A percentile compares a stretch with the other conserved stretches of the same genome.
Conservation (phyloP, 2,113 vertebrate species). For the Elephantulus edwardii region DNA sequence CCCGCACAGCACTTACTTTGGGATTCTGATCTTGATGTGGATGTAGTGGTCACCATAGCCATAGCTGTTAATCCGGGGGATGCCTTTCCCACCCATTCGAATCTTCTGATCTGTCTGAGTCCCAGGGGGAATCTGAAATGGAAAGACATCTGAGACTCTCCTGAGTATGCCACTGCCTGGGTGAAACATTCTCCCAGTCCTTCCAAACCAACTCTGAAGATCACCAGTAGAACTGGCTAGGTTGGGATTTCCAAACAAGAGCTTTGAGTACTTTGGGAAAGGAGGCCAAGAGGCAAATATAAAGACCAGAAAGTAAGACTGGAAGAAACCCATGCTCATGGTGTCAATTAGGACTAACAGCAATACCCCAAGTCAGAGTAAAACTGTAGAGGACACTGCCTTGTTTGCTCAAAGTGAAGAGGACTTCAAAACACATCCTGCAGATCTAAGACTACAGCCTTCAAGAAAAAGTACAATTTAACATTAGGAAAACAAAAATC, state of each 20-base stretch:
- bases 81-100: conserved; percentile 93
- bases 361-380: no score
- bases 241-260: no score
- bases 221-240: neutral
- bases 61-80: conserved; percentile 92
- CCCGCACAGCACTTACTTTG: conserved; percentile 89
- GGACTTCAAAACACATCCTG: no score
- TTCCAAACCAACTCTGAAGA: neutral
- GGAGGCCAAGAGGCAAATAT: neutral
- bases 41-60: conserved; percentile 97
- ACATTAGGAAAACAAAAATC: no score
- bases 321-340: no score
- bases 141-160: neutral
- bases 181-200: neutral
- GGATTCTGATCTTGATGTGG: conserved; percentile 94
- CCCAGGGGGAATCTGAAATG: conserved; percentile 92
- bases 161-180: neutral
- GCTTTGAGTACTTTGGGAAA: neutral
- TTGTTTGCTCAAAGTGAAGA: no score
- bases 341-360: no score
- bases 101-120: conserved; percentile 93
- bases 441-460: no score
- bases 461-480: no score
- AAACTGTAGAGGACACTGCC: no score
- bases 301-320: neutral